A percentile compares a stretch with the other conserved stretches of the same genome.
Conservation (phyloP, 2,888 invertebrate genomes). For the Eupelmus urozonus region DNA sequence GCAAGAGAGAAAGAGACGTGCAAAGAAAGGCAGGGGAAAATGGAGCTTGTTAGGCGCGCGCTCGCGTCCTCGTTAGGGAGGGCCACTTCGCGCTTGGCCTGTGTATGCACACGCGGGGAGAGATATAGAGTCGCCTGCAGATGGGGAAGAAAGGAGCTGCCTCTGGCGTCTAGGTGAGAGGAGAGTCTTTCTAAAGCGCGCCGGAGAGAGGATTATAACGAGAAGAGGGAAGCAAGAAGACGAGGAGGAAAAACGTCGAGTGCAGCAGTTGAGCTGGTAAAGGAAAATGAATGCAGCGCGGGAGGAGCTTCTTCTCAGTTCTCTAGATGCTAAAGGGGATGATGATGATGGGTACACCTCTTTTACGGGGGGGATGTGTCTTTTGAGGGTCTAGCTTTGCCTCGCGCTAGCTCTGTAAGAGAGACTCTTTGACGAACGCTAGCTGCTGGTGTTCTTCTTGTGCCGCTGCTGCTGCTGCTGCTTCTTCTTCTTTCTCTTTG, state of each 20-base stretch:
- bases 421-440: constrained; percentile 33
- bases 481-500: neutral
- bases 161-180: constrained; percentile 16
- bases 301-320: constrained; percentile 12
- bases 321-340: neutral
- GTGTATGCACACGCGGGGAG: neutral
- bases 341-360: constrained; percentile 35
- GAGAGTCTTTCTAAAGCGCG: neutral
- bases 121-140: no score
- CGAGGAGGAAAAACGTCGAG: constrained; percentile 6
- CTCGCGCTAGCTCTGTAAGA: no score
- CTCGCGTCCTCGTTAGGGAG: constrained; percentile 44
- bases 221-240: neutral
- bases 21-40: constrained; percentile 25
- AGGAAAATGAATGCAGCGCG: constrained; percentile 7
- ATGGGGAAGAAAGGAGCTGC: neutral
- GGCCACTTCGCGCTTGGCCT: constrained; percentile 50
- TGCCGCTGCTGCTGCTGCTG: neutral
- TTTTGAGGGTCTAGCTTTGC: constrained; percentile 43
- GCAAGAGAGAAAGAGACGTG: neutral
- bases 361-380: constrained; percentile 24
- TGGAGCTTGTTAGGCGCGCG: constrained; percentile 47
- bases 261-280: neutral
- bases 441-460: neutral
- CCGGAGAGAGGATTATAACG: constrained; percentile 16